Conservation (phyloP, 2,797 vertebrate genomes). For the Knipowitschia caucasica region DNA sequence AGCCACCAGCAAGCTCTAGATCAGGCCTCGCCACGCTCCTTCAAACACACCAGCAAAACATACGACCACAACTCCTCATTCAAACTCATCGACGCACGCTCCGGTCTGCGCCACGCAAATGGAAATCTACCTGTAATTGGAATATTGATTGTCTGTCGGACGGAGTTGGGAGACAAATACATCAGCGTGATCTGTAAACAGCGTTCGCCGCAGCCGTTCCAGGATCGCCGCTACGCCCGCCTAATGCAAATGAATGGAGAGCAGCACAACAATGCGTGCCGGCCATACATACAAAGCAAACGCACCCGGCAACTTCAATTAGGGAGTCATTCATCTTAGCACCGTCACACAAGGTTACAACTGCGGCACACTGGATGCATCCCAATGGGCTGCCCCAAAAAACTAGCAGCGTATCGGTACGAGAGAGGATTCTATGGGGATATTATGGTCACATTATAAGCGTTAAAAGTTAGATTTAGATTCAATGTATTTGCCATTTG, state of each 20-base stretch:
- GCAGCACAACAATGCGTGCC: conserved; percentile 30
- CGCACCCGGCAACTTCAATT: conserved; percentile 34
- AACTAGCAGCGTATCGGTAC: neutral
- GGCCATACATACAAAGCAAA: conserved; percentile 36
- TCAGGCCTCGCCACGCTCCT: conserved; percentile 13
- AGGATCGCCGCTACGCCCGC: conserved; percentile 34
- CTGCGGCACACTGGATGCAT: neutral
- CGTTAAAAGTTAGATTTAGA: no score
- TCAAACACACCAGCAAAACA: conserved; percentile 9
- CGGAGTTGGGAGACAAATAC: conserved; percentile 56
- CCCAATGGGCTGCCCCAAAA: neutral
- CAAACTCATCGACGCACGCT: conserved; percentile 49
- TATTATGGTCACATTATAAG: no score
- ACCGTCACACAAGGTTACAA: conserved; percentile 1
- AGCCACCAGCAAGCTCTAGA: neutral
- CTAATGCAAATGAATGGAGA: conserved; percentile 58
- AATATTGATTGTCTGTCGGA: conserved; percentile 65
- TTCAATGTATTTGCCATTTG: no score
- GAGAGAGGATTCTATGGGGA: no score
- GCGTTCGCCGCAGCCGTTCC: conserved; percentile 30
- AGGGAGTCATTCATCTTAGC: conserved; percentile 23
- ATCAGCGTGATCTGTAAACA: conserved; percentile 68
- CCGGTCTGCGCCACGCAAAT: conserved; percentile 35
- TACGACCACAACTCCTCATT: conserved; percentile 35
- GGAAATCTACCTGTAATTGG: conserved; percentile 66